Percentiles rank a stretch among this genome's conserved stretches.
phyloP scores from a whole-genome alignment of 2,888 invertebrate species.

The Pyralis farinalis region DNA sequence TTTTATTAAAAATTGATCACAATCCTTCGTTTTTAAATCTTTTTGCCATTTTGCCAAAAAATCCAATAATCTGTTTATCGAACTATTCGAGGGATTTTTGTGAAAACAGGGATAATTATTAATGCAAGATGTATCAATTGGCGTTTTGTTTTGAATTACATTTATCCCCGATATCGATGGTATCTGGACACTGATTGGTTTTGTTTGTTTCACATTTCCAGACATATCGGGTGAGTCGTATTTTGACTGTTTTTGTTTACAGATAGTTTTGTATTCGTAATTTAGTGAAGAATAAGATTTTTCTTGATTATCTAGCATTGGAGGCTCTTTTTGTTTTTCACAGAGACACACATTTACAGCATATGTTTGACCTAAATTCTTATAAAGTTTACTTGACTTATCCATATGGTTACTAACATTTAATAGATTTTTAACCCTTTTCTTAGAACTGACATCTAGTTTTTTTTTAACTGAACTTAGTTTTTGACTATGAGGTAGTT shows the following conservation, averaged over 20 bases:
- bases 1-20: too few relatives aligned
- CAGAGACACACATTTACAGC: conserved; percentile 63
- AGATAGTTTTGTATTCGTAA: conserved; percentile 11
- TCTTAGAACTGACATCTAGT: conserved; percentile 14
- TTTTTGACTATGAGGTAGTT: neutral
- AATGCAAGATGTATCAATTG: conserved; percentile 27
- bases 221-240: conserved; percentile 23
- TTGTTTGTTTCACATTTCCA: conserved; percentile 32
- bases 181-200: conserved; percentile 31
- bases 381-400: conserved; percentile 26
- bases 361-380: conserved; percentile 36
- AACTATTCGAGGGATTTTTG: conserved; percentile 58
- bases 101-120: conserved; percentile 53
- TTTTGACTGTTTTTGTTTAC: conserved; percentile 26
- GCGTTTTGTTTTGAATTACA: conserved; percentile 16
- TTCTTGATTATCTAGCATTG: conserved; percentile 16
- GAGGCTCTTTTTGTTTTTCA: conserved; percentile 31
- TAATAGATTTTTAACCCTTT: conserved; percentile 11
- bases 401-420: conserved; percentile 17
- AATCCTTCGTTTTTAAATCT: conserved; percentile 22
- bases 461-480: conserved; percentile 1
- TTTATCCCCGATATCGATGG: conserved; percentile 18
- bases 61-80: conserved; percentile 55
- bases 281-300: neutral
- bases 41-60: conserved; percentile 44